phyloP scores from a whole-genome alignment of 2,888 invertebrate species.

The Eristalis arbustorum region DNA sequence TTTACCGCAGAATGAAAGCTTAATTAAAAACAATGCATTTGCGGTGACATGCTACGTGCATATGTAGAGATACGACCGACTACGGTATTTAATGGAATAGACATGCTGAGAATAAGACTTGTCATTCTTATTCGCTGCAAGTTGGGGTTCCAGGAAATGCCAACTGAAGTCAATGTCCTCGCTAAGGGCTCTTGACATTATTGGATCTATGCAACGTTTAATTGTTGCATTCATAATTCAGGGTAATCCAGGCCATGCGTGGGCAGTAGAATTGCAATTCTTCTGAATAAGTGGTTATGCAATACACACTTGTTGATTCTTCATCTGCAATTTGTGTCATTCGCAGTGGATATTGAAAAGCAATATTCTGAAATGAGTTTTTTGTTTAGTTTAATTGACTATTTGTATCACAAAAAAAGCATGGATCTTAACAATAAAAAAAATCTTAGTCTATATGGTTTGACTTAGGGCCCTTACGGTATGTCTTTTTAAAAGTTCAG shows the following conservation, averaged over 20 bases:
- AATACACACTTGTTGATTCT: too few relatives aligned
- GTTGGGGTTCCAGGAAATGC: neutral
- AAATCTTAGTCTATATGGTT: too few relatives aligned
- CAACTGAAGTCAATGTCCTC: neutral
- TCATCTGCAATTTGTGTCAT: too few relatives aligned
- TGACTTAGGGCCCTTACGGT: too few relatives aligned
- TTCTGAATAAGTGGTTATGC: too few relatives aligned
- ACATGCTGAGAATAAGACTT: neutral
- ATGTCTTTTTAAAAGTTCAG: too few relatives aligned
- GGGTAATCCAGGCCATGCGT: neutral
- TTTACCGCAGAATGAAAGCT: conserved; percentile 70
- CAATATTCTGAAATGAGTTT: too few relatives aligned
- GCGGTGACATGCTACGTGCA: conserved; percentile 51
- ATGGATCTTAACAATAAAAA: too few relatives aligned
- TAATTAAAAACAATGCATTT: conserved; percentile 71
- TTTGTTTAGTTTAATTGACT: too few relatives aligned
- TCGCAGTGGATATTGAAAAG: too few relatives aligned
- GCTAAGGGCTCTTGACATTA: neutral
- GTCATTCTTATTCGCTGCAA: neutral
- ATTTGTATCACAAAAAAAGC: too few relatives aligned
- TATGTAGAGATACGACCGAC: neutral
- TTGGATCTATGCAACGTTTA: neutral
- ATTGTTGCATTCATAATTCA: neutral
- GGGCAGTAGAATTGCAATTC: too few relatives aligned
- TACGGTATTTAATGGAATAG: neutral